phyloP scores from a whole-genome alignment of 2,797 vertebrate genomes.

The Borostomias antarcticus region DNA sequence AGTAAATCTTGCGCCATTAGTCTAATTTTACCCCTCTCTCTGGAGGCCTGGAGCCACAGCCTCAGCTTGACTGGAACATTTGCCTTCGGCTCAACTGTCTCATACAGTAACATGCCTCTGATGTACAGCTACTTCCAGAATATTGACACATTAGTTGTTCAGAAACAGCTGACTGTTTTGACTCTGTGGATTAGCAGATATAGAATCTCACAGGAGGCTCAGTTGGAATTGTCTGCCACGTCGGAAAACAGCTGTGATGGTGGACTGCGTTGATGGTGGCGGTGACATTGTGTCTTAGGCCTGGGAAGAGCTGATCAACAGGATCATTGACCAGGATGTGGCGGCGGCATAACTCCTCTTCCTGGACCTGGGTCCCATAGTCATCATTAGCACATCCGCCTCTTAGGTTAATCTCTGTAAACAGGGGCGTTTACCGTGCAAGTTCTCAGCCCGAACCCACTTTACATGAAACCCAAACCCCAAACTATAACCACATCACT shows the following conservation, averaged over 20 bases:
- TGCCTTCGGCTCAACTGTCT: background rate
- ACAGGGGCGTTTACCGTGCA: constrained; percentile 56
- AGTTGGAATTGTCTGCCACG: too few species aligned
- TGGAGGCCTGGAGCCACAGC: background rate
- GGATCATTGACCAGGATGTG: too few species aligned
- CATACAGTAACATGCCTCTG: background rate
- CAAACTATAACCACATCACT: background rate
- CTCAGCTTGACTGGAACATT: background rate
- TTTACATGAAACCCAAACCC: constrained; percentile 24
- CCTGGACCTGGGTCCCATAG: constrained; percentile 45
- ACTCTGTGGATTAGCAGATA: background rate
- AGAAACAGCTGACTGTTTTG: background rate
- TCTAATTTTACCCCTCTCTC: too few species aligned
- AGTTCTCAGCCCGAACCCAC: constrained; percentile 38
- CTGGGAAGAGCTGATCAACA: background rate
- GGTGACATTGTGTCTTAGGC: background rate
- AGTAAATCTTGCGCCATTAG: background rate
- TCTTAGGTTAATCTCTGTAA: constrained; percentile 63
- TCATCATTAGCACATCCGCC: constrained; percentile 59
- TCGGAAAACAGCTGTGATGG: background rate
- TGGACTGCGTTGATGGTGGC: background rate
- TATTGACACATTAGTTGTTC: too few species aligned
- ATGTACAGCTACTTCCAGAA: background rate
- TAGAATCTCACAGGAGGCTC: background rate
- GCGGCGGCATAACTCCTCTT: constrained; percentile 29